Base-by-base conservation (phyloP, 30 jellyfish, hydroid and myxozoan genomes). In the Aurelia sp. region DNA sequence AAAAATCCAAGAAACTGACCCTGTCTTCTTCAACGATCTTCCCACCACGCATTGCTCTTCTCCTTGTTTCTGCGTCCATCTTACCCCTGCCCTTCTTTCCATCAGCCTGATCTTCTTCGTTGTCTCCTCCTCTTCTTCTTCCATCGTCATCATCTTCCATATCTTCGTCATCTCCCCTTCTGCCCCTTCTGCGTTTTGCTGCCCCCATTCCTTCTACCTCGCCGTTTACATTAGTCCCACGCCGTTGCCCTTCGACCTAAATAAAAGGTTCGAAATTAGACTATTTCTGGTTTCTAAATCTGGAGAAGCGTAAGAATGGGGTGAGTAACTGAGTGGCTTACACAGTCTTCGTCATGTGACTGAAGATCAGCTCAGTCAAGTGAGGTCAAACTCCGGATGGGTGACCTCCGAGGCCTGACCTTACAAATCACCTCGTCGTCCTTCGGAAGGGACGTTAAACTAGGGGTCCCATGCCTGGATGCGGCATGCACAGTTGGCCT, bases 21-120 rank as follows among this genome's bases (percentile, higher is more conserved):
- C 55, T 50, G 10, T 81, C 91, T 27, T 81, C 91, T 33, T 81
- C 84, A 9, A 81, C 67, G 23, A 81, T 70, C 13, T 64, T 81
- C 11, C 91, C 91, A 12, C 91, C 91, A 5, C 78, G 52, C 83
- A 81, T 67, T 50, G 91, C 91, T 52, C 79, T 81, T 20, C 53
- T 71, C 71, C 91, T 53, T 4, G 91, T 68, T 51, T 81, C 91
- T 16, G 78, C 70, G 31, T 81, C 91, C 91, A 81, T 81, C 52
- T 52, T 66, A 17, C 59, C 68, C 22, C 64, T 66, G 57, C 76
- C 76, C 40, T 78, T 51, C 33, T 23, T 73, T 21, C 91, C 91
- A 68, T 67, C 91, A 19, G 79, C 76, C 55, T 50, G 31, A 37
- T 81, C 91, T 15, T 67, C 76, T 15, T 66, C 55, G 0, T 67